Base-by-base conservation (phyloP, 2,797 vertebrate genomes). In the Xenopus petersii region DNA sequence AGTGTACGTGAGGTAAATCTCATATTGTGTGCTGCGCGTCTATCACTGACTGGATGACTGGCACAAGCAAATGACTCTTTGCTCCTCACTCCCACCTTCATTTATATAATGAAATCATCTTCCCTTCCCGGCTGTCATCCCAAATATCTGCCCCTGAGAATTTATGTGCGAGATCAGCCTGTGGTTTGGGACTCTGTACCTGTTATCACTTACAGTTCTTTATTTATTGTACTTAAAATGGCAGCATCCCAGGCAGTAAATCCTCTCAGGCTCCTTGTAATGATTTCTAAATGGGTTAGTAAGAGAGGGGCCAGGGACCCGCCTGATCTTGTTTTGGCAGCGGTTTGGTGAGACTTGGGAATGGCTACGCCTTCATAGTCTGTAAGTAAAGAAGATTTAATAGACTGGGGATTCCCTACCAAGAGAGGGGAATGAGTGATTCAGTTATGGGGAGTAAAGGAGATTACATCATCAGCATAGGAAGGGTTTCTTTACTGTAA, bases 181-280 rank as follows among this genome's bases (percentile, higher is more conserved):
- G 73, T n/a, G 66, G 73, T 12, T 69, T 70, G 54, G 67, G 74
- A 70, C 62, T 17, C 49, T 10, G 10, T 76, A 68, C 62, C 63
- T 56, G 67, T 76, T 64, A 76, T 76, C 75, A 67, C 75, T 76
- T 71, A 76, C 51, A 30, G 66, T 33, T 51, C 56, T 24, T 60
- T 71, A 76, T 76, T 76, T 76, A 71, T 64, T 36, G 17, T 66
- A 68, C 47, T 48, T n/a, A 67, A 66, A 76, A 76, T 76, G 75
- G 61, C 59, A 48, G 24, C 26, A 46, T 24, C 54, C 10, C 62
- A 21, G 55, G 15, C 16, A 63, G 54, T 71, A 76, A 76, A 76
- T 76, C 69, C 68, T 58, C 62, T 4, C 2, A 7, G n/a, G 24
- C n/a, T 65, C 12, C 4, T 46, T 26, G 16, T 76, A 76, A 76